Base-by-base conservation (phyloP, 2,797 vertebrate genomes). In the Crenichthys baileyi region DNA sequence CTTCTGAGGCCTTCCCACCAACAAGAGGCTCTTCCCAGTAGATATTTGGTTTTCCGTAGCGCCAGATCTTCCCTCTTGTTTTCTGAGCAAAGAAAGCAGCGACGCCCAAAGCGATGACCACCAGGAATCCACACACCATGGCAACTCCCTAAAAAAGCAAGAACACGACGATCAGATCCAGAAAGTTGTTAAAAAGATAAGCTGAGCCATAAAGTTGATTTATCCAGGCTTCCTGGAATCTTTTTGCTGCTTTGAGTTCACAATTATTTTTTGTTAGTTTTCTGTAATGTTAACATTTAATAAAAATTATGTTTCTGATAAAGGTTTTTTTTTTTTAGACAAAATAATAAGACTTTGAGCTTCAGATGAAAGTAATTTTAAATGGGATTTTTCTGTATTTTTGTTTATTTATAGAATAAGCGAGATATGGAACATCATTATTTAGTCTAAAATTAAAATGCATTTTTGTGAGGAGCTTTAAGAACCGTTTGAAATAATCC, bases 11-110 rank as follows among this genome's bases (percentile, higher is more conserved):
- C 77, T 92, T 91, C 15, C 89, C 94, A 0, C 88, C 91, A 0
- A 87, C 91, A 0, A 95, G 91, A 0, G 94, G 94, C 72, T 91
- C 87, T 0, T 96, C 95, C 97, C 97, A 98, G 86, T 95, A 94
- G 78, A 97, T 96, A 88, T 98, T 98, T 0, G 85, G 93, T 61
- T 98, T 97, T 0, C 97, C 97, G 0, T 96, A 96, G 46, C 91
- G 94, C 97, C 97, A 97, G 87, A 98, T 98, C 89, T 96, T 97
- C 77, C 96, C 95, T 63, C 97, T 95, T 0, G 96, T 97, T 79
- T 92, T 96, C 26, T 95, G 94, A 0, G 97, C 94, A 1, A 96
- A 97, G 91, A 97, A 96, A 56, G 96, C 96, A 0, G 95, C 93
- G 31, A 97, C 89, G 39, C 93, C 92, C 46, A 97, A 90, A 1